A percentile compares a stretch with the other conserved stretches of the same genome.
Conservation (phyloP, 2,888 invertebrate genomes). For the Octonoba sinensis region DNA sequence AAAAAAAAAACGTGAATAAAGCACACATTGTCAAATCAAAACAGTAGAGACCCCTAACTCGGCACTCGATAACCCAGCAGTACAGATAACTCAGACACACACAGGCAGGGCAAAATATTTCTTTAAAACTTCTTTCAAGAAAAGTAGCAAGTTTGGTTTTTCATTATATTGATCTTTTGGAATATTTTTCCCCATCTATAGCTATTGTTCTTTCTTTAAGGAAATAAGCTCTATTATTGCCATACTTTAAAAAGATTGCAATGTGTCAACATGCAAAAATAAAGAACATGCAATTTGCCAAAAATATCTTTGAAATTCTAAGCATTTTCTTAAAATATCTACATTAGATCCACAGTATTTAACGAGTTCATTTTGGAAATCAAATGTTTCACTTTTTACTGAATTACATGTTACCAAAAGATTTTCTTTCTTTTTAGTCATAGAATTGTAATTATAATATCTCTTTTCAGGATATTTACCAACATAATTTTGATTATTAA, state of each 20-base stretch:
- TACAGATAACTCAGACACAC: no score
- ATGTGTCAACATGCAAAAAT: slow-evolving; percentile 6
- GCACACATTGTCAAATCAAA: no score
- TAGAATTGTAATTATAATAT: slow-evolving; percentile 17
- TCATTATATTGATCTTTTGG: slow-evolving; percentile 13
- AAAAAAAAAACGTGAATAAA: no score
- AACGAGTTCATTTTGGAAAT: slow-evolving; percentile 17
- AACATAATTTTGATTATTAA: slow-evolving; percentile 20
- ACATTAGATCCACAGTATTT: slow-evolving; percentile 20
- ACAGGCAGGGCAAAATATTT: no score
- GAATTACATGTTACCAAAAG: slow-evolving; percentile 5
- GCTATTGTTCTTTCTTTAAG: not conserved
- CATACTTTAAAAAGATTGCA: not conserved
- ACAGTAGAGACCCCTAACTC: no score
- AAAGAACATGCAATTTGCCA: slow-evolving; percentile 1
- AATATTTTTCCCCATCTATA: not conserved
- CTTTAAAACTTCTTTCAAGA: no score
- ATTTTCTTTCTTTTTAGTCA: not conserved
- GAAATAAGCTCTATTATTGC: slow-evolving; percentile 11
- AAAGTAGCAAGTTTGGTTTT: no score
- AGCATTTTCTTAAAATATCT: slow-evolving; percentile 26
- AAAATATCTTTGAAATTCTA: slow-evolving; percentile 21
- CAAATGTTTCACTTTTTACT: slow-evolving; percentile 16
- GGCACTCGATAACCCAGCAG: no score
- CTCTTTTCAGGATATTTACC: slow-evolving; percentile 24